These are phyloP conservation scores for Hydraecia micacea DNA, from an alignment of 2,888 invertebrate genomes.

Conservation along the genomic window DNA sequence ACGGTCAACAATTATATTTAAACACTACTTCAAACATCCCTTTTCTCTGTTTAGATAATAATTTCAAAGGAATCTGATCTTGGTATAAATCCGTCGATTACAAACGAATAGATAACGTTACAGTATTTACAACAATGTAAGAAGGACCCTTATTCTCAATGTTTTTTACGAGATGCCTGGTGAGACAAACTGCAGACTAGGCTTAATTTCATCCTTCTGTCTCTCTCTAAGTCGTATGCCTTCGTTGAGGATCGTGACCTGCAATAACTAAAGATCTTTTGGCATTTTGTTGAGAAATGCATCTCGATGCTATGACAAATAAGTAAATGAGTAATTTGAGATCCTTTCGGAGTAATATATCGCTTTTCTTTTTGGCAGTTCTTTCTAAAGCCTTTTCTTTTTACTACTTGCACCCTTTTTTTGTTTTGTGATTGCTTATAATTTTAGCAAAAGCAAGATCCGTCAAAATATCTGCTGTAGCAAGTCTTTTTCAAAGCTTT, in stretches of 20 bases:
- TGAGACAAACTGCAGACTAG: conserved; percentile 38
- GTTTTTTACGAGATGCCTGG: conserved; percentile 50
- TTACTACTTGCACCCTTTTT: background rate
- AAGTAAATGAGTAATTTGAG: background rate
- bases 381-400: background rate
- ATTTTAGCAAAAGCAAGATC: background rate
- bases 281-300: background rate
- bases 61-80: conserved; percentile 58
- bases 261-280: conserved; percentile 17
- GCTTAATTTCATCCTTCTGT: conserved; percentile 6
- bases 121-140: conserved; percentile 51
- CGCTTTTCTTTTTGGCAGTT: background rate
- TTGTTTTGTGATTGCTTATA: background rate
- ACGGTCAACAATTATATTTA: conserved; percentile 8
- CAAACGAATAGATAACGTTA: conserved; percentile 63
- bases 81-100: conserved; percentile 57
- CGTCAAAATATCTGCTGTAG: background rate
- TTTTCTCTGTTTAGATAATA: conserved; percentile 29
- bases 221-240: background rate
- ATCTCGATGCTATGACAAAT: background rate
- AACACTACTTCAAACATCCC: conserved; percentile 10
- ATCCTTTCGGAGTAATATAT: background rate
- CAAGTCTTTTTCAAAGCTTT: too few species aligned
- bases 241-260: conserved; percentile 32
- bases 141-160: conserved; percentile 30